Evolutionary conservation across 2,888 invertebrate species (phyloP), one percentile per base, ranked within the genome.

Genomic region (Maniola hyperantus): DNA sequence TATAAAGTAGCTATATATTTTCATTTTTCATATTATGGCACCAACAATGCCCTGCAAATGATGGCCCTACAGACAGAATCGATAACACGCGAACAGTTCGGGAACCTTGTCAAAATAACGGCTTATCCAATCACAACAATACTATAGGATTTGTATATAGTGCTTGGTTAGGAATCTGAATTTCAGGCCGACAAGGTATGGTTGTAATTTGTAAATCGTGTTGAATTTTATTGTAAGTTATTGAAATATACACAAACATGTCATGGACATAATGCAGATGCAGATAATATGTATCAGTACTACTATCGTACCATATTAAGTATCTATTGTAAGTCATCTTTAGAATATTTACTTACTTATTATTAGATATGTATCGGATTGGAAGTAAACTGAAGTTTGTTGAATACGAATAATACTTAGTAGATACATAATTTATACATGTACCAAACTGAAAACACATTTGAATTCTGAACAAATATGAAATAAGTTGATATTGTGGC

Each of bases 61-160:
- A 11, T 34, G 33, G 13, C 50, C 42, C 42, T 50, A 18, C 42
- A 51, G 34, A 42, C 34, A 48, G 26, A 34, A 63, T 66, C 55
- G 34, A 51, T 57, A 55, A 50, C 26, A 11, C 13, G 50, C 64
- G 39, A 44, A 55, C 62, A 57, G 62, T 20, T 42, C 10, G 42
- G 42, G 55, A 55, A 55, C 54, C 36, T 36, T 54, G 36, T 54
- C 54, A 18, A 36, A 54, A 36, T 36, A 8, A 54, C 8, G 13
- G 51, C 13, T 5, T n/a, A n/a, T 15, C 10, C 36, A 36, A 55
- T 55, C 36, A 57, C 20, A 57, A 57, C 57, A 39, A 20, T 11
- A 20, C 20, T 5, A 42, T 6, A 39, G 20, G 8, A 20, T 20
- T 20, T 42, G 2, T 55, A 5, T 15, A 11, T 39, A 20, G 10